Conservation (phyloP, 2,797 vertebrate genomes). For the Dermochelys coriacea region DNA sequence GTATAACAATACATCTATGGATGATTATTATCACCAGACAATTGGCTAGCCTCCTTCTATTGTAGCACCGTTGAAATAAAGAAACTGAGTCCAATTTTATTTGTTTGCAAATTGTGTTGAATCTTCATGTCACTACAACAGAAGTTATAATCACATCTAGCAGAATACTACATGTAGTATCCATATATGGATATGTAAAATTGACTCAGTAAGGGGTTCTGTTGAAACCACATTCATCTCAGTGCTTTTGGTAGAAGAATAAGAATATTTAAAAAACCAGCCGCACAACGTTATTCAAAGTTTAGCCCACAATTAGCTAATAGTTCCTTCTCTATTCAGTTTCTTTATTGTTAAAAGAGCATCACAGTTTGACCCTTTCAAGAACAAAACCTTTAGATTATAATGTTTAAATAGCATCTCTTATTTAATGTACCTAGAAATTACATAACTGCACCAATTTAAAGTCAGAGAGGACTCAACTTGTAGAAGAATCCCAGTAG, state of each 20-base stretch:
- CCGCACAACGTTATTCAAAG: not conserved
- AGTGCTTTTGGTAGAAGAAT: not conserved
- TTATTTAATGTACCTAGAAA: not conserved
- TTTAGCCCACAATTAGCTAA: not conserved
- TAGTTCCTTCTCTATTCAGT: not conserved
- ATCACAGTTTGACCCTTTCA: not conserved
- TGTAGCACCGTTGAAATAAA: not conserved
- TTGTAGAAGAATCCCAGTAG: not conserved
- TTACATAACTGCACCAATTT: not conserved
- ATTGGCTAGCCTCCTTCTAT: not conserved
- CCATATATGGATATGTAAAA: accelerated
- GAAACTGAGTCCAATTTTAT: not conserved
- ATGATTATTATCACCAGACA: not conserved
- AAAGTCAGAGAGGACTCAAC: not conserved
- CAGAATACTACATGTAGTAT: not conserved
- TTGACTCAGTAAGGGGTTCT: not conserved
- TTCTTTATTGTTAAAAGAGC: not conserved
- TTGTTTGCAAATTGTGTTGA: not conserved
- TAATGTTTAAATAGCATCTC: not conserved
- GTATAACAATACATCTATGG: not conserved
- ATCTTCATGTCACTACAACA: not conserved
- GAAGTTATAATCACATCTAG: not conserved
- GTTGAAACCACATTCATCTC: not conserved
- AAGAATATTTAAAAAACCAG: not conserved
- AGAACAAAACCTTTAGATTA: not conserved